Base-by-base conservation (phyloP, 2,888 invertebrate genomes). In the Geophilus truncorum region DNA sequence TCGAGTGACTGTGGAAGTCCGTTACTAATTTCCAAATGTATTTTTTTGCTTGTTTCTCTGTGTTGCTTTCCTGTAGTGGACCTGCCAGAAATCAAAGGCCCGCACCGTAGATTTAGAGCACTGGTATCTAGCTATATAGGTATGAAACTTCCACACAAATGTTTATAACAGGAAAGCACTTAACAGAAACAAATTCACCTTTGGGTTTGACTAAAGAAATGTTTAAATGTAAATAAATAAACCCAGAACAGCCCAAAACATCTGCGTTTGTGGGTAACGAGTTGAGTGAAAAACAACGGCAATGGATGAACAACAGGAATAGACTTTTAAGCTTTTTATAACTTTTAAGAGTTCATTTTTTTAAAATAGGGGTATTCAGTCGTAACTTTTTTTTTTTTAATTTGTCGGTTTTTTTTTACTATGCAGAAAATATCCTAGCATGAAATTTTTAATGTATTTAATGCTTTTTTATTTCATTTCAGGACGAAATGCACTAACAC, bases 61-160 rank as follows among this genome's bases (percentile, higher is more conserved):
- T 80, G 28, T 80, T 57, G 75, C 80, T 77, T 81, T 78, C 80
- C 83, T 85, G 84, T 87, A 97, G 97, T 97, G 95, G 97, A 97
- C 92, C 93, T 96, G 90, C 96, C 96, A 90, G 96, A 96, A 92
- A 94, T 96, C 90, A 96, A 96, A 91, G 97, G 96, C 89, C 96
- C 96, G 90, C 96, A 97, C 91, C 94, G 95, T 92, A 97, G 97
- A 92, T 98, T 98, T 94, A 93, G 98, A 91, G 97, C 96, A 90
- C 93, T 98, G 91, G 98, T 98, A 91, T 95, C 96, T 91, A 96
- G 96, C 91, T 97, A 96, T 89, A 95, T 98, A 95, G 98, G 98
- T 98, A 97, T 86, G 85, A 82, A 70, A 25, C 81, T 81, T 79
- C 81, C 80, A 32, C 62, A 76, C 75, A 80, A 40, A 34, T 75